phyloP scores from a whole-genome alignment of 2,797 vertebrate species.

The Ibycter americanus region DNA sequence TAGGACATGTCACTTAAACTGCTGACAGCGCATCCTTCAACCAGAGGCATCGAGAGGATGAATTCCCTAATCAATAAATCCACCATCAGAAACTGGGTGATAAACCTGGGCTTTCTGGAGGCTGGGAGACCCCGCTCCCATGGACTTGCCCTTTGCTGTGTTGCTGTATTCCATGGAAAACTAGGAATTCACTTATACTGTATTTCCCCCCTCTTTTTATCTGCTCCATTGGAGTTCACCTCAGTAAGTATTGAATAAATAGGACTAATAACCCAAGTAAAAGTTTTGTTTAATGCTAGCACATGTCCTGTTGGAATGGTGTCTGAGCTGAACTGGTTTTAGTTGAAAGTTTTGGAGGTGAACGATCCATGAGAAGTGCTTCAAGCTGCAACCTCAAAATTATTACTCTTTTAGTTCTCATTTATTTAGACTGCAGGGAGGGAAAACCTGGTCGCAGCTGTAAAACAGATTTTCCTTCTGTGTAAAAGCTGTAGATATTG shows the following conservation, averaged over 20 bases:
- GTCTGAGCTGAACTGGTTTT: not conserved
- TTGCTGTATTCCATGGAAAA: not conserved
- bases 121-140: not conserved
- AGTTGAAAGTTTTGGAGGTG: not conserved
- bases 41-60: not conserved
- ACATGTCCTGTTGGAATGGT: not conserved
- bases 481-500: not conserved
- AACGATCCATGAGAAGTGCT: not conserved
- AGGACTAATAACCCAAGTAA: not conserved
- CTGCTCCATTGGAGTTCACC: not conserved
- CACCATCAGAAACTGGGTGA: not conserved
- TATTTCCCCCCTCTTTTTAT: not conserved
- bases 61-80: not conserved
- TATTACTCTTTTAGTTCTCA: not conserved
- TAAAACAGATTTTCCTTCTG: not conserved
- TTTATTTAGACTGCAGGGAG: not conserved
- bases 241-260: not conserved
- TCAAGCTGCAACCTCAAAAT: not conserved
- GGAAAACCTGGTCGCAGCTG: not conserved
- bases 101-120: not conserved
- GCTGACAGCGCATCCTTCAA: slow-evolving; percentile 32
- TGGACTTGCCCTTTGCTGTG: not conserved
- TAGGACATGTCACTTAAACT: not conserved
- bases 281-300: not conserved
- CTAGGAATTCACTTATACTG: not conserved